Percentiles rank a stretch among this genome's conserved stretches.
Evolutionary conservation across 2,888 invertebrate species (phyloP).

Genomic region (Tetanocera ferruginea): DNA sequence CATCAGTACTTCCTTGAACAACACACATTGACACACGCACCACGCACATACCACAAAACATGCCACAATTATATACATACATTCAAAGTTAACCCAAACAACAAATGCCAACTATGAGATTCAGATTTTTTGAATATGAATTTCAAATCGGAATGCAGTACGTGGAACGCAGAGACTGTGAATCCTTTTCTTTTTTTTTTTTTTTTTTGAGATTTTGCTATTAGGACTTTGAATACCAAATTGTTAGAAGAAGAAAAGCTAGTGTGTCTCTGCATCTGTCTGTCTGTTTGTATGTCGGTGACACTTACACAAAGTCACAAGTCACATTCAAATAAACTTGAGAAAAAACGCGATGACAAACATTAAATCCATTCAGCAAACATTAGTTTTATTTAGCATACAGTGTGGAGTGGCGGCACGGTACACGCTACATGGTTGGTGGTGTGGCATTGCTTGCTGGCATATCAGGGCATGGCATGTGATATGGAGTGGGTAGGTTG

Average conservation of each 20-base stretch:
- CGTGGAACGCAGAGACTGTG: constrained; percentile 35
- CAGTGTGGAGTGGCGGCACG: constrained; percentile 42
- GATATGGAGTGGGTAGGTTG: constrained; percentile 27
- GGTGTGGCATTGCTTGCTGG: background rate
- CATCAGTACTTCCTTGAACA: constrained; percentile 19
- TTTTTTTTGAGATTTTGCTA: no score
- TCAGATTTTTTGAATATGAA: constrained; percentile 52
- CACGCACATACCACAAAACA: constrained; percentile 17
- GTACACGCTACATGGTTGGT: background rate
- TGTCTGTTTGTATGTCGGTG: background rate
- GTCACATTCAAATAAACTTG: background rate
- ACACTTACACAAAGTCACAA: constrained; percentile 37
- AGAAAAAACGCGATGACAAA: constrained; percentile 59
- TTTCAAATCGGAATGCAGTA: constrained; percentile 56
- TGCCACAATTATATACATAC: no score
- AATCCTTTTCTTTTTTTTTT: constrained; percentile 54
- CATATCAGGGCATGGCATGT: background rate
- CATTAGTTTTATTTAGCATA: constrained; percentile 62
- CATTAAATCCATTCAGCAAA: constrained; percentile 59
- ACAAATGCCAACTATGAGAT: constrained; percentile 18
- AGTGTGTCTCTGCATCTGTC: background rate
- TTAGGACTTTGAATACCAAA: constrained; percentile 60
- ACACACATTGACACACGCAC: constrained; percentile 41
- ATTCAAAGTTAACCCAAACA: background rate
- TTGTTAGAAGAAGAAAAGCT: constrained; percentile 14